Evolutionary conservation across 2,113 vertebrate genomes (phyloP), one percentile per base, ranked within the genome.

Genomic region (Prunella fulvescens): DNA sequence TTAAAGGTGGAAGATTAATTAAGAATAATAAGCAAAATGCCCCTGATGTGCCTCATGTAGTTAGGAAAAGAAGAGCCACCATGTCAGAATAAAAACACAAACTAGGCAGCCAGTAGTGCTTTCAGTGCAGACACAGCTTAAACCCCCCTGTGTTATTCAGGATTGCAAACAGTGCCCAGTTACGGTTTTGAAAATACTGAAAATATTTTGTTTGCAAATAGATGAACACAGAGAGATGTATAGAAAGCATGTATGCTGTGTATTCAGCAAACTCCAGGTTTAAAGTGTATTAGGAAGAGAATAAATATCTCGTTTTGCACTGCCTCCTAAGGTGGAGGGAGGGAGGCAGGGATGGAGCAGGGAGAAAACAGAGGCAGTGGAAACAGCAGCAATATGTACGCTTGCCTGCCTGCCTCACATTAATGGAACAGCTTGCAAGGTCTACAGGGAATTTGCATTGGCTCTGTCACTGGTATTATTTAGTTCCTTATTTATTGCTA

Each of bases 341-440:
- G 92, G 82, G 90, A 95, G 90, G 88, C 95, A 88, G 88, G 86
- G 91, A 91, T 95, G 93, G 92, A 96, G 96, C 92, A 31, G 89
- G 95, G 85, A 95, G 94, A 86, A 88, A 96, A 92, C 88, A 85
- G 94, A 96, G 96, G 95, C 96, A 93, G 78, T 93, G 94, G 96
- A 91, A 92, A 60, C 95, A 96, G 86, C 94, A 96, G 95, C 94
- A 91, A 83, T 93, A 69, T 96, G 92, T 92, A 93, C 79, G 93
- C 97, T 92, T 95, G 82, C 96, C 95, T 95, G 92, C 95, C 94
- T 92, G 90, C 73, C 96, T 94, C 81, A 48, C 95, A 85, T 96
- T 97, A 96, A 97, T 96, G 97, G 97, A 97, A 97, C 96, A 98
- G 97, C 94, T 96, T 96, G 91, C 88, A 25, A 77, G 90, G 93